Conservation (phyloP, 2,797 vertebrate species). For the Ctenochaetus hawaiiensis region DNA sequence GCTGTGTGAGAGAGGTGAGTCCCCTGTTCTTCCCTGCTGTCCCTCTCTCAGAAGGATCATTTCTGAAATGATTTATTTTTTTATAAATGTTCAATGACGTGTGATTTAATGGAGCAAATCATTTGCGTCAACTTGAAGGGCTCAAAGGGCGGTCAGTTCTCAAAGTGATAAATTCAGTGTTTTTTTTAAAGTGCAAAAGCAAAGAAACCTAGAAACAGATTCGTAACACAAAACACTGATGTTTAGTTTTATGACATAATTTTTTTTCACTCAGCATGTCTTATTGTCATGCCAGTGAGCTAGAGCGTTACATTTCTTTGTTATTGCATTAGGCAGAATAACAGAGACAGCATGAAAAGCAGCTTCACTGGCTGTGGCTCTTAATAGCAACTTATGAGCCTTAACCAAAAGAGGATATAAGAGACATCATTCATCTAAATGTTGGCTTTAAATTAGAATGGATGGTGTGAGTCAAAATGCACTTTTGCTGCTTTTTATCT, state of each 20-base stretch:
- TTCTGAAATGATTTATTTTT: conserved; percentile 58
- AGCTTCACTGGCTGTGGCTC: conserved; percentile 3
- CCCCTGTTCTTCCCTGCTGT: conserved; percentile 9
- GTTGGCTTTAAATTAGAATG: conserved; percentile 23
- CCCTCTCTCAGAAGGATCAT: conserved; percentile 40
- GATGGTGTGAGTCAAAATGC: conserved; percentile 24
- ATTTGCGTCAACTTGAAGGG: conserved; percentile 49
- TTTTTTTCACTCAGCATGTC: conserved; percentile 16
- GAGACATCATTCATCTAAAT: conserved; percentile 30
- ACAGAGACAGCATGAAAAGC: conserved; percentile 3
- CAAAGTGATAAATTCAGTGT: conserved; percentile 34
- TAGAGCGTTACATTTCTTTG: conserved; percentile 6
- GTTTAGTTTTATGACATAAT: conserved; percentile 41
- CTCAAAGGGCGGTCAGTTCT: conserved; percentile 48
- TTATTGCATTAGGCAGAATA: conserved; percentile 19
- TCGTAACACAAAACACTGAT: conserved; percentile 24
- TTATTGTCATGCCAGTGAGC: background rate
- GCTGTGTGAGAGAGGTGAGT: conserved; percentile 55
- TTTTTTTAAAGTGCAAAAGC: conserved; percentile 20
- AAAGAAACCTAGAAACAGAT: conserved; percentile 8
- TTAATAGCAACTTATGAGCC: conserved; percentile 1
- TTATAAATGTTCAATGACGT: conserved; percentile 63
- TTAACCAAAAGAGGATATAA: conserved; percentile 21
- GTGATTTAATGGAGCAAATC: conserved; percentile 64
- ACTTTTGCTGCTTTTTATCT: conserved; percentile 60